Evolutionary conservation across 2,113 vertebrate species (phyloP), one percentile per base, ranked within the genome.

Genomic region (Aegithalos caudatus): DNA sequence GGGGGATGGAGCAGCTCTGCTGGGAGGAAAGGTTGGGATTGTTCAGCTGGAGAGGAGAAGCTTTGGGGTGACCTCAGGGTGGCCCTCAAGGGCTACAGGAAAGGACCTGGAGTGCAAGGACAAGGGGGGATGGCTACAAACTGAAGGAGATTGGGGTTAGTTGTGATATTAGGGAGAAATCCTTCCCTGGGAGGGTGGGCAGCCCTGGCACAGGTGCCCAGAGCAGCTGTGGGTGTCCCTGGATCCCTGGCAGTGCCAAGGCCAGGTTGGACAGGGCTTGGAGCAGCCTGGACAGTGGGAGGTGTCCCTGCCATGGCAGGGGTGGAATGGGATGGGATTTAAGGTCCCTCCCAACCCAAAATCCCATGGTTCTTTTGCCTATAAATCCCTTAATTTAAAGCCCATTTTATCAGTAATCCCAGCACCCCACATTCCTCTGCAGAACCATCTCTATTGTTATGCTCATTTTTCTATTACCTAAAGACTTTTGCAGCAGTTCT

Each of bases 111-210:
- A 54, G 24, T 14, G 57, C 22, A 35, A 56, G 74, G 48, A 71
- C 25, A 18, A 1, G 7, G 17, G 56, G 48, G 3, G 71, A 56
- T 14, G 40, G 35, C 35, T 42, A 25, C 74, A 45, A 7, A 35
- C n/a, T 35, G 74, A 5, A 25, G 14, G 27, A 47, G 16, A 29
- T 19, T 3, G 2, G 65, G 48, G 10, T 31, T 21, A 29, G 35
- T 2, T 54, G 20, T 14, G n/a, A 10, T 29, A 2, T 12, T 25
- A 1, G 65, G 40, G 14, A 71, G 6, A 14, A 56, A 25, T 40
- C 0, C 0, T 7, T 45, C 10, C 9, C 54, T 69, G 18, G 0
- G 3, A 51, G 17, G 17, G 4, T 25, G 37, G 22, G 15, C 1
- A 60, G 37, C 21, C 44, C 53, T 77, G 83, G 38, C 45, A 77